Evolutionary conservation across 2,113 vertebrate species (phyloP).

Genomic region (Ammodramus savannarum): DNA sequence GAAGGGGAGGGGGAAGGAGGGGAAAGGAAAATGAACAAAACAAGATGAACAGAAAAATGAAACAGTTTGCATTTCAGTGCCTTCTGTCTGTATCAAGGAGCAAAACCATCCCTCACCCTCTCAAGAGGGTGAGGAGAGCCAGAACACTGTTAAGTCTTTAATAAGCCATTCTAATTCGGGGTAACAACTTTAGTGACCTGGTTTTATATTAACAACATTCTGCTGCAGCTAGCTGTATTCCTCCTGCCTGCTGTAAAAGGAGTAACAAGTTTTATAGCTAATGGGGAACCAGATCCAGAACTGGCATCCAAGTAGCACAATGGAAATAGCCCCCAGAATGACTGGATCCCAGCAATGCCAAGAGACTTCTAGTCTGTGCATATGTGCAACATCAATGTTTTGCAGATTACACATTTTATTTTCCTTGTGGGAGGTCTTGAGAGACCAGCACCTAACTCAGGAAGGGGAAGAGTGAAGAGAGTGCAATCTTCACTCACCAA

Average conservation of each 20-base stretch:
- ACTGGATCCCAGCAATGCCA: background rate
- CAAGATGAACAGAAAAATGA: conserved; percentile 28
- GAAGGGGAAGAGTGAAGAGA: background rate
- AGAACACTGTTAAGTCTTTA: background rate
- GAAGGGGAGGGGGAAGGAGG: background rate
- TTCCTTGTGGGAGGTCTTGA: background rate
- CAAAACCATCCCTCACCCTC: background rate
- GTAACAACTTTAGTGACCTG: background rate
- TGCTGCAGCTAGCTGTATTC: background rate
- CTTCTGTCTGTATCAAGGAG: background rate
- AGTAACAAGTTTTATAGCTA: background rate
- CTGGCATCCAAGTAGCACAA: background rate
- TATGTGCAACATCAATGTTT: background rate
- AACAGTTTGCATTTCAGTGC: conserved; percentile 44
- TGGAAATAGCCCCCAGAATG: background rate
- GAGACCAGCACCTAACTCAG: background rate
- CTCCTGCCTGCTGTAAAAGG: background rate
- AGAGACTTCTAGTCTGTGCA: background rate
- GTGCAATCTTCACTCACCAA: background rate
- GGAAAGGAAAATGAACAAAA: conserved; percentile 12
- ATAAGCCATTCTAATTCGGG: background rate
- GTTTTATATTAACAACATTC: background rate
- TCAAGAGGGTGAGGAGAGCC: background rate
- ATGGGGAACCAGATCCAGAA: background rate
- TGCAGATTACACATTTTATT: background rate